Conservation (phyloP, 2,888 invertebrate species). For the Xestoiulus laeticollis region DNA sequence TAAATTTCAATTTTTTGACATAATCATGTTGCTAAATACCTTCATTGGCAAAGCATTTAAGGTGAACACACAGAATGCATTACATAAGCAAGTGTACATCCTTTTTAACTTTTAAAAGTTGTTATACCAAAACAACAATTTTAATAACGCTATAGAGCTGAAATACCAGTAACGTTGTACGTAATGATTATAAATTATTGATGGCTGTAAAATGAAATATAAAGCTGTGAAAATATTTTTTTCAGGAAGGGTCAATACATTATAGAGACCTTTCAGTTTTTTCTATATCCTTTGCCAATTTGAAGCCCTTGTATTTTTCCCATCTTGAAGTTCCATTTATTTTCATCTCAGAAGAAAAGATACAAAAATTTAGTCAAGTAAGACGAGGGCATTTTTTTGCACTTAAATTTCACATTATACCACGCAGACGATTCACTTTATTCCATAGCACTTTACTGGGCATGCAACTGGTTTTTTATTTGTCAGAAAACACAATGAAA, state of each 20-base stretch:
- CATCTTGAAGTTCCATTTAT: not conserved
- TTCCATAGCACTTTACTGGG: not conserved
- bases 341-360: not conserved
- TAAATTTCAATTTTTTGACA: too few relatives aligned
- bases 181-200: not conserved
- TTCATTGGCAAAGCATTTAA: too few relatives aligned
- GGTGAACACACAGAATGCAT: too few relatives aligned
- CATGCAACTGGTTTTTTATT: not conserved
- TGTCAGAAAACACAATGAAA: not conserved
- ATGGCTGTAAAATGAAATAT: not conserved
- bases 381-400: slow-evolving; percentile 36
- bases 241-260: not conserved
- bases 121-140: too few relatives aligned
- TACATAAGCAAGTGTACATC: too few relatives aligned
- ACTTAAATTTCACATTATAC: slow-evolving; percentile 31
- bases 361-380: slow-evolving; percentile 3
- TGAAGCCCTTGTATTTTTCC: not conserved
- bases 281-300: not conserved
- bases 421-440: slow-evolving; percentile 20
- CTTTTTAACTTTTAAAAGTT: too few relatives aligned
- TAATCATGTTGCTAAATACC: too few relatives aligned
- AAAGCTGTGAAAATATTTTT: not conserved
- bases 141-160: not conserved
- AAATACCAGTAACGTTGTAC: not conserved
- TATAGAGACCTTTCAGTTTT: not conserved